Evolutionary conservation across 2,113 vertebrate genomes (phyloP), one percentile per base, ranked within the genome.

Genomic region (Okapia johnstoni): DNA sequence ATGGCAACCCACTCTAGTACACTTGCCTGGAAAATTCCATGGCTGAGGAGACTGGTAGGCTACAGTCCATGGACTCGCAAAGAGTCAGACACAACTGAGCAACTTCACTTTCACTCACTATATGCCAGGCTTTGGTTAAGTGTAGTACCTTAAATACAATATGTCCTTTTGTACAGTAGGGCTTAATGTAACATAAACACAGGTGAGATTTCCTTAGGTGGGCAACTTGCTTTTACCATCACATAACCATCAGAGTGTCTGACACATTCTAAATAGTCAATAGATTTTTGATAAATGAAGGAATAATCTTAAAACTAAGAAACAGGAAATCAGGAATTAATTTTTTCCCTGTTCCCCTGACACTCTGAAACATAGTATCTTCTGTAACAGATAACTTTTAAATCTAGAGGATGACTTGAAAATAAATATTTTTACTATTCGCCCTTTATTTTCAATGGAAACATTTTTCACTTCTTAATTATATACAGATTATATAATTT

Each of bases 251-350:
- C 26, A 94, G 40, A 83, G n/a, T 54, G 2, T 17, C n/a, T 79
- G 13, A 61, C 50, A 95, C 73, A 96, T 36, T 63, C 46, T 83
- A 95, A 89, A 95, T 7, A 93, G 30, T 87, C 73, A 93, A 43
- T 12, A 48, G 6, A 23, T 26, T 81, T 90, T 90, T 21, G 93
- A 40, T 25, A 83, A 95, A 1, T 88, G 16, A 83, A 77, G 9
- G 17, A 93, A 88, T 55, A 19, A 43, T 81, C 15, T 93, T 43
- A 66, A 94, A 93, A 58, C 15, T 70, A 93, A 94, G 73, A 54
- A 87, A 46, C 0, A 91, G 19, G 23, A 94, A 55, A 57, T 73
- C 11, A 83, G 57, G 70, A 66, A 63, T 61, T 77, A 40, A 86
- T 46, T 17, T 3, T 36, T 88, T 55, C 50, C 21, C 57, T 73